Percentiles rank a stretch among this genome's conserved stretches.
phyloP scores from a whole-genome alignment of 2,113 vertebrate species.

The Epinephelus fuscoguttatus region DNA sequence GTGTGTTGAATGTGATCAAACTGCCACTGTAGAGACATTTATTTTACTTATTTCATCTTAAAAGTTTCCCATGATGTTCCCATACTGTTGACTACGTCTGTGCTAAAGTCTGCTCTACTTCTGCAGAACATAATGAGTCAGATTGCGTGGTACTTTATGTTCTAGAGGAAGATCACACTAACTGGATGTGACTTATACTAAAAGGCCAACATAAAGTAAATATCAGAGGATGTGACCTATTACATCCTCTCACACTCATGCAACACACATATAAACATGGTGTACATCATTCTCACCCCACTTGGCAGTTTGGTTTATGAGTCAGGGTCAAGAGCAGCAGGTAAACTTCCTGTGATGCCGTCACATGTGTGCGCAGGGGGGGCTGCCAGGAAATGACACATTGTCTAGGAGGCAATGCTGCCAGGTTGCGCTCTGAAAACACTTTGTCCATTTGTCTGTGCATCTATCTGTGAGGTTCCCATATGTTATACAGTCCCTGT shows the following conservation, averaged over 20 bases:
- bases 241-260: slow-evolving; percentile 29
- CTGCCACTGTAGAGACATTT: neutral
- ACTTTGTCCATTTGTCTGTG: slow-evolving; percentile 9
- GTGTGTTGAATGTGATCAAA: neutral
- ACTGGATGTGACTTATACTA: slow-evolving; percentile 13
- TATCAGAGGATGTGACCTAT: slow-evolving; percentile 61
- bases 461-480: slow-evolving; percentile 10
- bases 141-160: neutral
- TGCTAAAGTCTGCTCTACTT: neutral
- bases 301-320: slow-evolving; percentile 57
- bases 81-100: neutral
- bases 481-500: neutral
- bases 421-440: slow-evolving; percentile 34
- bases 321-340: slow-evolving; percentile 66
- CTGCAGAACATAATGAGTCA: neutral
- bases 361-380: slow-evolving; percentile 31
- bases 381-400: slow-evolving; percentile 60
- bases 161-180: slow-evolving; percentile 8
- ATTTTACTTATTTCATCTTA: no score
- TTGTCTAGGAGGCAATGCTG: slow-evolving; percentile 28
- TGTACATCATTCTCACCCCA: slow-evolving; percentile 42
- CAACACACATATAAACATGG: slow-evolving; percentile 43
- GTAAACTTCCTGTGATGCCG: slow-evolving; percentile 62
- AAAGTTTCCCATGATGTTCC: no score
- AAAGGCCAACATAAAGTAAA: slow-evolving; percentile 51